Base-by-base conservation (phyloP, 2,113 vertebrate species). In the Boulengeromyrus knoepffleri region DNA sequence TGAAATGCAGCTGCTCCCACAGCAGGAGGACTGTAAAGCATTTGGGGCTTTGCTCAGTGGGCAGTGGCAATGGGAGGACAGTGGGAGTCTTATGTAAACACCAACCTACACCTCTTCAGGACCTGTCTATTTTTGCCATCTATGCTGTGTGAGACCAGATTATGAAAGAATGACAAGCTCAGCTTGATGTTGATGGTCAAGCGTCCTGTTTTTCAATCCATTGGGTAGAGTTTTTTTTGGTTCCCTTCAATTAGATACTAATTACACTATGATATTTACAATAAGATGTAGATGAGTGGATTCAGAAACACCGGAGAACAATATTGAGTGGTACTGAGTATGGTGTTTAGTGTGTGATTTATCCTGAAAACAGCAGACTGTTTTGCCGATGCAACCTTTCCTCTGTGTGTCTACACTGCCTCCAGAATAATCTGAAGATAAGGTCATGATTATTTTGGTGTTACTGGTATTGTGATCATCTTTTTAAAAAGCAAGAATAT, bases 71-170 rank as follows among this genome's bases (percentile, higher is more conserved):
- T 87, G 49, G 13, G 85, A 87, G 85, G 31, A 31, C n/a, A 19
- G 85, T 87, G 85, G 85, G 85, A 87, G 85, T 87, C 85, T 87
- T 87, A 87, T 36, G n/a, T 87, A 87, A 87, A 87, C 85, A 49
- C 24, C 84, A 87, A 87, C 49, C 27, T 56, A 27, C 85, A 87
- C 85, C 85, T 56, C 85, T 87, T 53, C 31, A 39, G 85, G n/a
- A 87, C 85, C 47, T 17, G 49, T 87, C 85, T 87, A 56, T 87
- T 87, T 87, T 47, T 50, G 45, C 24, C 9, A 5, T 47, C n/a
- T 49, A 46, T 85, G 45, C 27, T 36, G 2, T 13, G 49, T 24
- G n/a, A 9, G 50, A 36, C 56, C 36, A 3, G 50, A 36, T 87
- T 87, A 87, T 87, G 85, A 56, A 87, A 87, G 85, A 87, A 56